These are phyloP conservation scores for Sula dactylatra DNA, from an alignment of 2,113 vertebrate genomes.

Conservation along the genomic window DNA sequence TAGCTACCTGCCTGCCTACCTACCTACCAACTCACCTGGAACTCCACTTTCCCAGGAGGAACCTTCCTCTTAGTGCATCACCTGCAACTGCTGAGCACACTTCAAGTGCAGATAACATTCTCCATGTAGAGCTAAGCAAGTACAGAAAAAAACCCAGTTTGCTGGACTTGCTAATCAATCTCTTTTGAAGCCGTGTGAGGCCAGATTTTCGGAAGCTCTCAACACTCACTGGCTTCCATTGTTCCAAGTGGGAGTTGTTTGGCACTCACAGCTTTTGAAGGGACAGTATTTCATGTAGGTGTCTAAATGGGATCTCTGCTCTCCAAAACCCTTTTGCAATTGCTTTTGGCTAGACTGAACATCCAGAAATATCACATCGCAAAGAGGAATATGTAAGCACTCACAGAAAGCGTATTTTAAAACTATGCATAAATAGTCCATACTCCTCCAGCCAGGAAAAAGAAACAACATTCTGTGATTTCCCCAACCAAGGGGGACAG, in stretches of 20 bases:
- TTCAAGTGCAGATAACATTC: neutral
- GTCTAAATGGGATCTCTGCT: constrained; percentile 45
- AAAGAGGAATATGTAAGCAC: neutral
- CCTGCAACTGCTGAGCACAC: neutral
- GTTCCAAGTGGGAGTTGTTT: constrained; percentile 14
- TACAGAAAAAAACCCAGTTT: neutral
- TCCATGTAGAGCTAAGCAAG: neutral
- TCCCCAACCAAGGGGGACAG: neutral
- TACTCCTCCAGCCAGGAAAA: constrained; percentile 11
- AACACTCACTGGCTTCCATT: neutral
- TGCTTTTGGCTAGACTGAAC: constrained; percentile 30
- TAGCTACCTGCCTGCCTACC: neutral
- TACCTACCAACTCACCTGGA: neutral
- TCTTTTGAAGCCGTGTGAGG: neutral
- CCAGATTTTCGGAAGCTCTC: neutral
- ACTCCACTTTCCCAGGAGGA: neutral
- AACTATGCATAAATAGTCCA: constrained; percentile 9
- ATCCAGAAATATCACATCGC: constrained; percentile 29
- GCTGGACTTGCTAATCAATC: neutral
- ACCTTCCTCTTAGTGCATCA: neutral
- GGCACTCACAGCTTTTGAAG: constrained; percentile 8
- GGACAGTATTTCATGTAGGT: constrained; percentile 6
- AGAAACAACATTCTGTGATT: constrained; percentile 39
- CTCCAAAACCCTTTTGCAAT: neutral
- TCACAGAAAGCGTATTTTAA: constrained; percentile 41